Conservation (phyloP, 2,113 vertebrate genomes). For the Tragulus kanchil region DNA sequence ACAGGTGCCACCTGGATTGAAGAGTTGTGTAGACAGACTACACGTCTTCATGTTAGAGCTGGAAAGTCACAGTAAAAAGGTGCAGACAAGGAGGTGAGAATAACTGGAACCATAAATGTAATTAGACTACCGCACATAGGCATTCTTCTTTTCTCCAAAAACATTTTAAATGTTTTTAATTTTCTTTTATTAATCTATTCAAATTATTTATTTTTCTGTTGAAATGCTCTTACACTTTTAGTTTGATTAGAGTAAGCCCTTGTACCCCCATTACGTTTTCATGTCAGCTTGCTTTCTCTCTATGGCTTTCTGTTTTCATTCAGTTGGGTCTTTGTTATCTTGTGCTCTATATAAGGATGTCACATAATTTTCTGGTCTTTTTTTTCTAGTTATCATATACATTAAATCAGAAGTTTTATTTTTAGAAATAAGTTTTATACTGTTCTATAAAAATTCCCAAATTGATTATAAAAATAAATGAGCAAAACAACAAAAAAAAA, state of each 20-base stretch:
- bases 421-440: constrained; percentile 34
- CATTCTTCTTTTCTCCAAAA: constrained; percentile 27
- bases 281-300: neutral
- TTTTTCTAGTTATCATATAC: neutral
- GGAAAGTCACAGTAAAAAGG: neutral
- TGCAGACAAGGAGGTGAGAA: neutral
- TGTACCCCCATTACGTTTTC: neutral
- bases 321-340: neutral
- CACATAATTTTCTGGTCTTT: constrained; percentile 4
- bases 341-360: neutral
- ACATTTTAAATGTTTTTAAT: neutral
- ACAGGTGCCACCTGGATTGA: neutral
- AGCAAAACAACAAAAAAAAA: no score
- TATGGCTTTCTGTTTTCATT: neutral
- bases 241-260: neutral
- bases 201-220: neutral
- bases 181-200: no score
- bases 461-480: no score
- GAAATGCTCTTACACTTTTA: neutral
- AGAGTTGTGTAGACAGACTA: neutral
- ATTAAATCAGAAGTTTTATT: constrained; percentile 29
- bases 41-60: neutral
- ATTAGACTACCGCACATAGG: neutral
- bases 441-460: constrained; percentile 45
- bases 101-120: neutral